Evolutionary conservation across 2,113 vertebrate species (phyloP), one percentile per base, ranked within the genome.

Genomic region (Anolis sagrei): DNA sequence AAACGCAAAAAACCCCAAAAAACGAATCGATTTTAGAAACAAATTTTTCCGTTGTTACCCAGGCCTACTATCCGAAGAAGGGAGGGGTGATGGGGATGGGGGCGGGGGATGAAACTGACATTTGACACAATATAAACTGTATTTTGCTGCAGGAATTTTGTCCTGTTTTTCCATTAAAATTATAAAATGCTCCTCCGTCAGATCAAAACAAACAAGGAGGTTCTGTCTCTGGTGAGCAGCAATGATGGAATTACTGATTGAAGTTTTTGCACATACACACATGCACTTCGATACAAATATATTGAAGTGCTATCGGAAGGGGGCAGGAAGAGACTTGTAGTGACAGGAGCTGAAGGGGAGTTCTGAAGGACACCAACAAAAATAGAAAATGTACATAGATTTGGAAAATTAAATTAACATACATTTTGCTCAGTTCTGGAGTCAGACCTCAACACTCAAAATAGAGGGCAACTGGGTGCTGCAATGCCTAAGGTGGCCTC

Each of bases 401-500:
- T 48, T 44, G 23, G 23, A 1, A 23, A 25, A 13, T 13, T 18
- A 19, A 23, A 34, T 23, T 18, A 14, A 51, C 4, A 14, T 7
- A 54, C 48, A n/a, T 13, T 78, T 58, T 49, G 25, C 7, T 39
- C 21, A 79, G 34, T 19, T 27, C 5, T 39, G 32, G 7, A 79
- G 23, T 64, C 27, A 51, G 44, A 14, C 8, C 34, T 5, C 10
- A 32, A 34, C 54, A 39, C 21, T 62, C 66, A 82, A 72, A 72
- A 69, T 21, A 29, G 18, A 34, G 21, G 83, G 61, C 81, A 81
- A 85, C 90, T 78, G 81, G 69, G 77, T 51, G 34, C 89, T 92
- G 89, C 87, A 91, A 88, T 85, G 84, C 86, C 61, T 90, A 88
- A 92, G 61, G 0, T 87, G 88, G 85, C 87, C 80, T 54, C 69